phyloP scores from a whole-genome alignment of 2,888 invertebrate genomes.

The Cancer borealis region DNA sequence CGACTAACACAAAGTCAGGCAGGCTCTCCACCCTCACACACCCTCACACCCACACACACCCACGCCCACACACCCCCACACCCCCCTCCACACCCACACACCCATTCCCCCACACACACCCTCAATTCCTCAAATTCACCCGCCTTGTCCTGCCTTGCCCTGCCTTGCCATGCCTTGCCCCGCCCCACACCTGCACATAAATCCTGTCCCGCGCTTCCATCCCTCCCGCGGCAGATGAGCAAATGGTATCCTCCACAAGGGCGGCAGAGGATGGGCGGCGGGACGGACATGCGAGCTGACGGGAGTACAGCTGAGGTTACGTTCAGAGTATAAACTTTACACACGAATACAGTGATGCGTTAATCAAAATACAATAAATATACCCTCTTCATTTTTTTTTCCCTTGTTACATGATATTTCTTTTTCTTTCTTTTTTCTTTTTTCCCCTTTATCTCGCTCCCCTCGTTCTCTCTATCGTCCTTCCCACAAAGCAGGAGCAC shows the following conservation, averaged over 20 bases:
- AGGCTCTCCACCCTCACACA: not conserved
- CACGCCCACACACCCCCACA: not conserved
- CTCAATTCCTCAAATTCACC: not conserved
- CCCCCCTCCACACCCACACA: not conserved
- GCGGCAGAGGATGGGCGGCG: not conserved
- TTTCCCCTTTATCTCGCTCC: not conserved
- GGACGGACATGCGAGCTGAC: conserved; percentile 33
- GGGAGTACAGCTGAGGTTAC: not conserved
- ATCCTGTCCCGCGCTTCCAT: not conserved
- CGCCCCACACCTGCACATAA: not conserved
- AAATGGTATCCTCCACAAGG: not conserved
- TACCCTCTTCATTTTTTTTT: not conserved
- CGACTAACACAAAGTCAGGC: conserved; percentile 2
- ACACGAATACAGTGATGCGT: not conserved
- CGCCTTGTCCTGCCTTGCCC: not conserved
- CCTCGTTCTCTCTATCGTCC: not conserved
- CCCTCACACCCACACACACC: not conserved
- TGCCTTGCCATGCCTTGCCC: not conserved
- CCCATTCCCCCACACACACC: not conserved
- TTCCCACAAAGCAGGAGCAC: not conserved
- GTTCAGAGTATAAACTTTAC: not conserved
- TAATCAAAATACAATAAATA: conserved; percentile 12
- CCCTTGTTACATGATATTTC: not conserved
- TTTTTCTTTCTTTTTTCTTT: not conserved
- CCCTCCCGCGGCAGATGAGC: not conserved